phyloP scores from a whole-genome alignment of 1,140 invertebrate genomes.

The Galendromus occidentalis region DNA sequence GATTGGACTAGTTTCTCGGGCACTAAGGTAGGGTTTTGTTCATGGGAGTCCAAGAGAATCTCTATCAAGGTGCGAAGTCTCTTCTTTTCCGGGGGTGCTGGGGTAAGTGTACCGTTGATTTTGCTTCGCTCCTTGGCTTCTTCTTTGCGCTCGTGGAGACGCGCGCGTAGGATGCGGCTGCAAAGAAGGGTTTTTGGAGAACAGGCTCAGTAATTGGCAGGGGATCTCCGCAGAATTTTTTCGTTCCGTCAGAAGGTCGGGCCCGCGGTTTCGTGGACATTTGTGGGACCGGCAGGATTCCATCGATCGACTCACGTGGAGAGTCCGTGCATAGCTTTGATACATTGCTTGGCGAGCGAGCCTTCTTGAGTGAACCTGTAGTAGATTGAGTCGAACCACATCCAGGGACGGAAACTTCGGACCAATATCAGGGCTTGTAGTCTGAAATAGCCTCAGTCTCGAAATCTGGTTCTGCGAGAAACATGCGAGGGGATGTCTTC shows the following conservation, averaged over 20 bases:
- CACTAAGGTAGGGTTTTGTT: slow-evolving; percentile 39
- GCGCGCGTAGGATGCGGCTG: too few species aligned
- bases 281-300: background rate
- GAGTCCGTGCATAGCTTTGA: background rate
- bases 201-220: too few species aligned
- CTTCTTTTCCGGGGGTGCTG: slow-evolving; percentile 30
- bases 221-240: too few species aligned
- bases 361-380: background rate
- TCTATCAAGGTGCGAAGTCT: slow-evolving; percentile 82
- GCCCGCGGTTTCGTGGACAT: background rate
- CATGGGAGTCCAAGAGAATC: slow-evolving; percentile 50
- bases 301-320: background rate
- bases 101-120: too few species aligned
- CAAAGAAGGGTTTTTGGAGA: too few species aligned
- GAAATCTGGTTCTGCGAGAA: background rate
- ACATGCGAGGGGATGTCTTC: background rate
- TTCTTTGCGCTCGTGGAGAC: slow-evolving; percentile 17
- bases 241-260: background rate
- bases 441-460: background rate
- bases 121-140: slow-evolving; percentile 16
- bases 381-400: background rate
- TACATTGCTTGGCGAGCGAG: background rate
- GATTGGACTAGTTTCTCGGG: slow-evolving; percentile 66
- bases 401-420: background rate
- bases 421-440: background rate